Conservation (phyloP, 1,140 invertebrate genomes). For the Aethina tumida region DNA sequence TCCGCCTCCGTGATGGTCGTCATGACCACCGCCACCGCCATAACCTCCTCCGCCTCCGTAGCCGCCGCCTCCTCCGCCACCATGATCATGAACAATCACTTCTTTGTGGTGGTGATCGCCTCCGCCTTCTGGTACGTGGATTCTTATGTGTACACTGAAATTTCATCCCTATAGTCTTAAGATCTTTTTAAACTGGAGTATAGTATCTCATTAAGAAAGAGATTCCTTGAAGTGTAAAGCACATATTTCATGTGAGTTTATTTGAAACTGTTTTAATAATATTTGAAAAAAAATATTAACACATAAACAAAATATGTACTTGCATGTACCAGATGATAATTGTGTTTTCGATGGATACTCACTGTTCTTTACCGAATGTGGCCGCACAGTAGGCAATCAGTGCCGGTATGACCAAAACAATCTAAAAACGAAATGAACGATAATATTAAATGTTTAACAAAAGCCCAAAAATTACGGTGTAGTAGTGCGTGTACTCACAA, state of each 20-base stretch:
- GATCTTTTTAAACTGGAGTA: no score
- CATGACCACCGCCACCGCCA: conserved; percentile 9
- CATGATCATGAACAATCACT: conserved; percentile 16
- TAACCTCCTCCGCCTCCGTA: conserved; percentile 9
- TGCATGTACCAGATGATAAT: no score
- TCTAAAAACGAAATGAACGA: conserved; percentile 22
- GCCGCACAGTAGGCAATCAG: conserved; percentile 19
- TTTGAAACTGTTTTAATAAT: no score
- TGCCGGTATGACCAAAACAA: conserved; percentile 18
- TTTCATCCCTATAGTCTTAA: no score
- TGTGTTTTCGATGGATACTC: conserved; percentile 24
- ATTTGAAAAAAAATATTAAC: no score
- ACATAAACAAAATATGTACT: no score
- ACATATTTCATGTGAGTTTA: no score
- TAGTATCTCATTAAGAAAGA: no score
- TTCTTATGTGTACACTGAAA: conserved; percentile 31
- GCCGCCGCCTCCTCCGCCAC: conserved; percentile 13
- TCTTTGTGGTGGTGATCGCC: conserved; percentile 13
- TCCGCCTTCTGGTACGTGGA: conserved; percentile 24
- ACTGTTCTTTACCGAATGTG: conserved; percentile 34
- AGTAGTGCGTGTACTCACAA: conserved; percentile 22
- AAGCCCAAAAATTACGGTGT: conserved; percentile 6
- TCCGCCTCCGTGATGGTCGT: conserved; percentile 9
- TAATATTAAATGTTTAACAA: conserved; percentile 8
- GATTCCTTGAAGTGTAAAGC: no score